A percentile compares a stretch with the other conserved stretches of the same genome.
These are phyloP conservation scores for Caenorhabditis inopinata DNA, from an alignment of 1,140 invertebrate species.

Conservation along the genomic window DNA sequence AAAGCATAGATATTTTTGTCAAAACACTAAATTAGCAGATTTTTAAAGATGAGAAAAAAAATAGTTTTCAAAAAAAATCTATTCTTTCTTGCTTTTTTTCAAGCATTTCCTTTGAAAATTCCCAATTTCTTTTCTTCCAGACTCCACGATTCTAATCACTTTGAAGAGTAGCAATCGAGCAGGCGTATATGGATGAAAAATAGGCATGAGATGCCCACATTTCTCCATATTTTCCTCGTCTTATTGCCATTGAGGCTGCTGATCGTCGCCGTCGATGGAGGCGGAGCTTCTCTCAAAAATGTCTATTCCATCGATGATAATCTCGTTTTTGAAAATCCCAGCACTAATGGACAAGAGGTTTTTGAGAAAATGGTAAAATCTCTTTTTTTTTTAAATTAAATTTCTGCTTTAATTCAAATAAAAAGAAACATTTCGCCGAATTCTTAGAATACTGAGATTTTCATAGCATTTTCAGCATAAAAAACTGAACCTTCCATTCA, in stretches of 20 bases:
- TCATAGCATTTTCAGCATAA: neutral
- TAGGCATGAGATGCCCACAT: conserved; percentile 17
- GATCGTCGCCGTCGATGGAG: neutral
- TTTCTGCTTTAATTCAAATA: neutral
- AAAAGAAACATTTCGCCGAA: neutral
- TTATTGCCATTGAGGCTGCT: neutral
- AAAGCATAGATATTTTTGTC: too few relatives aligned
- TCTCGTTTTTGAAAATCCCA: conserved; percentile 4
- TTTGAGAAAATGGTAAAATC: conserved; percentile 10
- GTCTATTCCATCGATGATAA: conserved; percentile 18
- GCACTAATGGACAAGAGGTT: conserved; percentile 1
- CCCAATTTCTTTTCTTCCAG: too few relatives aligned
- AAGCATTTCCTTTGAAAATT: too few relatives aligned
- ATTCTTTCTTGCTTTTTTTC: too few relatives aligned
- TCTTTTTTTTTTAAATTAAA: neutral
- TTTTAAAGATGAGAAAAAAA: too few relatives aligned
- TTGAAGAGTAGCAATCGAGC: too few relatives aligned
- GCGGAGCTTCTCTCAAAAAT: neutral
- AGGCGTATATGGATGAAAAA: neutral
- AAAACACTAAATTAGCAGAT: too few relatives aligned
- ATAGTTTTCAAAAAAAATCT: too few relatives aligned
- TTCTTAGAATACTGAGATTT: neutral
- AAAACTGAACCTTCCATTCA: too few relatives aligned
- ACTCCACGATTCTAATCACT: too few relatives aligned
- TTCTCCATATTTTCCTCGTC: neutral